Percentiles rank a stretch among this genome's conserved stretches.
Conservation (phyloP, 1,140 invertebrate species). For the Rhyacophila brunnea region DNA sequence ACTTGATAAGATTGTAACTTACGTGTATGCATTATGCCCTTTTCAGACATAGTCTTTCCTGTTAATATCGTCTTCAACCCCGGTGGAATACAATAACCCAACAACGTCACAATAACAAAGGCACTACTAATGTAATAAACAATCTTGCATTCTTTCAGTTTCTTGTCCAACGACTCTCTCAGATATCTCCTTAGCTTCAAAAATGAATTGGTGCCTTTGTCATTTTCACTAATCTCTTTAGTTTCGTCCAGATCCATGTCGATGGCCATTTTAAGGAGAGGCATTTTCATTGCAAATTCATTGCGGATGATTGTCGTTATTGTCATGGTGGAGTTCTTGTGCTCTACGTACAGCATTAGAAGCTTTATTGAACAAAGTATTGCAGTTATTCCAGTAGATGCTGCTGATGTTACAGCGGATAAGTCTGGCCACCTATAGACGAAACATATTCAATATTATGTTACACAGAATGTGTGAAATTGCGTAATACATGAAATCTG, state of each 20-base stretch:
- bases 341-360: slow-evolving; percentile 1
- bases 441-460: too few species aligned
- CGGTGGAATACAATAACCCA: slow-evolving; percentile 14
- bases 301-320: background rate
- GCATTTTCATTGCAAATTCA: slow-evolving; percentile 2
- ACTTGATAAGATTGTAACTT: too few species aligned
- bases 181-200: slow-evolving; percentile 9
- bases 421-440: slow-evolving; percentile 11
- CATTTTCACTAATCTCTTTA: too few species aligned
- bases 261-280: background rate
- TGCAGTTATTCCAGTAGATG: slow-evolving; percentile 4
- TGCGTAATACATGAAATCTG: too few species aligned
- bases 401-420: slow-evolving; percentile 3
- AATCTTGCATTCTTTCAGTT: slow-evolving; percentile 8
- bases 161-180: background rate
- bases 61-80: slow-evolving; percentile 1
- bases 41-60: background rate
- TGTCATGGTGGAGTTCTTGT: background rate
- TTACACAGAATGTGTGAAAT: too few species aligned
- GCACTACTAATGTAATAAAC: slow-evolving; percentile 4
- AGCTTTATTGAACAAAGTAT: slow-evolving; percentile 7
- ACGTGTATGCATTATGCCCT: slow-evolving; percentile 3
- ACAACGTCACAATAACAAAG: slow-evolving; percentile 5
- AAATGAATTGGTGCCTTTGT: background rate
- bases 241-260: background rate